Evolutionary conservation across 2,113 vertebrate species (phyloP), one percentile per base, ranked within the genome.

Genomic region (Anoura caudifer): DNA sequence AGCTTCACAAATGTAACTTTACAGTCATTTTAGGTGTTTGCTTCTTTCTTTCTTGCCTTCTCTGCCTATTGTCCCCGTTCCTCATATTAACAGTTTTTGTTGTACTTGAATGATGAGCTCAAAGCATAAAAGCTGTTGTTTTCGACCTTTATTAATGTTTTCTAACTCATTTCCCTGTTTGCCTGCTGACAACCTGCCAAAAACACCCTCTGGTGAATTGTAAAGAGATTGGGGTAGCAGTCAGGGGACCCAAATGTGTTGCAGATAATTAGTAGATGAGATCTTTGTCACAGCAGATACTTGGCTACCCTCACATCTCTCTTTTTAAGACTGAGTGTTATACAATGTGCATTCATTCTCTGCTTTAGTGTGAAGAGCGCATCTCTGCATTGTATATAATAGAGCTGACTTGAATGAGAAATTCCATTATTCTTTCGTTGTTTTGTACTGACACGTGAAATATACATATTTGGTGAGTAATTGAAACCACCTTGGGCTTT

Each of bases 61-160:
- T 96, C 82, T 94, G 10, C 4, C 61, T 72, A 61, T 90, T 97
- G 97, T 97, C 82, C 85, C 93, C 38, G 38, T 96, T 97, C 96
- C 76, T 97, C 88, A 91, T 96, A 91, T 97, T 92, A 69, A 69
- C 76, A 96, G 73, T 79, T 86, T 88, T 98, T 97, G 90, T 90
- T 95, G 63, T 73, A 85, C 80, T 94, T 94, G 97, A 98, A 97
- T 93, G 94, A 97, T 0, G 41, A 98, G 95, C 98, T 94, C 96
- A 97, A 98, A 97, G 76, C 70, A 89, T 95, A 94, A 94, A 98
- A 97, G 87, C 90, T 95, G 94, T 93, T 97, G 90, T 98, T 98
- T 98, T 98, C 97, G 97, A 97, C 91, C 97, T 98, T 97, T 98
- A 98, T 98, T 98, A 98, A 98, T 97, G 91, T 98, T 98, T 98